phyloP scores from a whole-genome alignment of 2,113 vertebrate genomes.

The Fukomys damarensis region DNA sequence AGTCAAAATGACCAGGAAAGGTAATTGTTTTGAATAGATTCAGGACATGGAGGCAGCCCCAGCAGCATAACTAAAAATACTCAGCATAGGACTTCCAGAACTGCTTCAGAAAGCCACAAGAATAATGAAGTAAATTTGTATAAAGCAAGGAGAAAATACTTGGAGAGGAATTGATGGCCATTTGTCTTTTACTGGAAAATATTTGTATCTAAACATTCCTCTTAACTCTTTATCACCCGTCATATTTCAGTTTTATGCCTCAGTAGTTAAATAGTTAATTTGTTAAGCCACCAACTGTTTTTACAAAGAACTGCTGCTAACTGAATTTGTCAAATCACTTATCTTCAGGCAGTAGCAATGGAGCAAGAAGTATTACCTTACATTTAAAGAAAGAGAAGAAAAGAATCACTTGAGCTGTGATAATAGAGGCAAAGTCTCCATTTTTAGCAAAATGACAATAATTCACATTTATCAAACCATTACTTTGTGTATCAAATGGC shows the following conservation, averaged over 20 bases:
- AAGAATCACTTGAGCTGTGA: neutral
- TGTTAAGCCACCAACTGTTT: constrained; percentile 25
- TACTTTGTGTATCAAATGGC: neutral
- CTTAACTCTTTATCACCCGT: neutral
- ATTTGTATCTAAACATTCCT: neutral
- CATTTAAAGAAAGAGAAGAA: neutral
- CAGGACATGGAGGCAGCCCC: neutral
- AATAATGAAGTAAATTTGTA: neutral
- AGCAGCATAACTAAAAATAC: neutral
- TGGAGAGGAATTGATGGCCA: neutral
- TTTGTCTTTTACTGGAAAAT: neutral
- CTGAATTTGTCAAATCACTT: neutral
- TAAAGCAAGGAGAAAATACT: neutral
- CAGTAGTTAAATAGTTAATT: constrained; percentile 27
- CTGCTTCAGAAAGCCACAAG: neutral
- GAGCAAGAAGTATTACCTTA: neutral
- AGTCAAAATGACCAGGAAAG: neutral
- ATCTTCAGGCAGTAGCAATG: neutral
- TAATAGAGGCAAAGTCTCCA: neutral
- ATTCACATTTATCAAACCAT: neutral
- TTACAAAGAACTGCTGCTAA: neutral
- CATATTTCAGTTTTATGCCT: neutral
- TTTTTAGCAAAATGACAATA: constrained; percentile 50
- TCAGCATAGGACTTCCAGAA: neutral
- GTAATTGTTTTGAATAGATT: neutral